A percentile compares a stretch with the other conserved stretches of the same genome.
Evolutionary conservation across 2,797 vertebrate species (phyloP).

Genomic region (Iguana delicatissima): DNA sequence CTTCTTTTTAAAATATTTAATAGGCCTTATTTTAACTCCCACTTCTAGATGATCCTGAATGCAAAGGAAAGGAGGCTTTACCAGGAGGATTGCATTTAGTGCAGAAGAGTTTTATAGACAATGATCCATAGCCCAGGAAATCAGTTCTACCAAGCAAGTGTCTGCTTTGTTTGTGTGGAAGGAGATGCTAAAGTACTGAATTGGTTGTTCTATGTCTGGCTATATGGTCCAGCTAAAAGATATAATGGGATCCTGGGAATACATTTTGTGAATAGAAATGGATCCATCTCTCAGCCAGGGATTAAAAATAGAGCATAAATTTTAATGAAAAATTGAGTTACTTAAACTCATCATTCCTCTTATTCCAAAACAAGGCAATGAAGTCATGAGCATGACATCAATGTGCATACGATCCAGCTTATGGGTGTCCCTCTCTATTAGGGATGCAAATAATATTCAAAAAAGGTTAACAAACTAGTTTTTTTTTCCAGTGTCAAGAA

Average conservation of each 20-base stretch:
- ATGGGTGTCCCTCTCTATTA: neutral
- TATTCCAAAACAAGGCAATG: neutral
- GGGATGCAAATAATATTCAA: too few relatives aligned
- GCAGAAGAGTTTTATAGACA: neutral
- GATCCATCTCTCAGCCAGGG: neutral
- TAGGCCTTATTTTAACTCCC: neutral
- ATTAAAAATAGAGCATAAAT: neutral
- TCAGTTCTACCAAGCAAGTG: neutral
- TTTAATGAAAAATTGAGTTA: neutral
- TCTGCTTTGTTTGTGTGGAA: neutral
- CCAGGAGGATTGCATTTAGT: neutral
- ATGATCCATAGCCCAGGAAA: neutral
- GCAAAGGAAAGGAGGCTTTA: neutral
- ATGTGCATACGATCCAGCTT: neutral
- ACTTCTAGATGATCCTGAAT: fast-evolving
- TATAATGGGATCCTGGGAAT: neutral
- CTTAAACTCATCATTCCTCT: neutral
- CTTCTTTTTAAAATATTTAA: slow-evolving; percentile 2
- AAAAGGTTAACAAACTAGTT: too few relatives aligned
- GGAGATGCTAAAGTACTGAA: neutral
- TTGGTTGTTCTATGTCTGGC: neutral
- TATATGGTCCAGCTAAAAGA: neutral
- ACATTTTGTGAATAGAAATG: neutral
- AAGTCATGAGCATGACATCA: neutral
- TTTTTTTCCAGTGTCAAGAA: too few relatives aligned